These are phyloP conservation scores for Monopis laevigella DNA, from an alignment of 2,888 invertebrate species.

Conservation along the genomic window DNA sequence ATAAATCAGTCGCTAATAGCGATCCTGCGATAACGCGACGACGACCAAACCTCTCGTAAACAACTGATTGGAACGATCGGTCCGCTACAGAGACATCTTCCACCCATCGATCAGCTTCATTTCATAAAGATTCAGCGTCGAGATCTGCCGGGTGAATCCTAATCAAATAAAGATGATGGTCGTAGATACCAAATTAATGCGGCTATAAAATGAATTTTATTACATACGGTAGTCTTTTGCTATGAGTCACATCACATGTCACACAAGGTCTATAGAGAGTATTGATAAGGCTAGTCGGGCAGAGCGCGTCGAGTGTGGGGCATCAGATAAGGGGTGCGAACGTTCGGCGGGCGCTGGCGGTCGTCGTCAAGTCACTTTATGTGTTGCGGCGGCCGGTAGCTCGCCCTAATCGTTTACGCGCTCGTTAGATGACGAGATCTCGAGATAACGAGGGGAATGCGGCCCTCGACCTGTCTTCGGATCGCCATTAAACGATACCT, in stretches of 20 bases:
- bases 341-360: slow-evolving; percentile 6
- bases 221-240: too few species aligned
- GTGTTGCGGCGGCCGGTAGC: slow-evolving; percentile 9
- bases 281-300: not conserved
- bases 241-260: too few species aligned
- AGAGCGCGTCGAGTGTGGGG: not conserved
- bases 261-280: too few species aligned
- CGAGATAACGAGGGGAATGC: slow-evolving; percentile 9
- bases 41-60: slow-evolving; percentile 10
- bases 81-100: too few species aligned
- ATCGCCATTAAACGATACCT: slow-evolving; percentile 6
- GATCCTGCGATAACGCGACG: slow-evolving; percentile 10
- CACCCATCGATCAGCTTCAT: too few species aligned
- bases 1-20: slow-evolving; percentile 12
- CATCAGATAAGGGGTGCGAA: slow-evolving; percentile 10
- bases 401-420: slow-evolving; percentile 11
- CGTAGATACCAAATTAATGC: too few species aligned
- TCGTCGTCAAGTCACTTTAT: slow-evolving; percentile 7
- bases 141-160: too few species aligned
- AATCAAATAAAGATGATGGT: too few species aligned
- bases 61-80: slow-evolving; percentile 3
- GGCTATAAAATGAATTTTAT: too few species aligned
- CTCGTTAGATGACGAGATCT: slow-evolving; percentile 11
- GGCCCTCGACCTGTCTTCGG: slow-evolving; percentile 4
- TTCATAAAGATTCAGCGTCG: too few species aligned